Evolutionary conservation across 2,888 invertebrate genomes (phyloP).

Genomic region (Amiota mariae): DNA sequence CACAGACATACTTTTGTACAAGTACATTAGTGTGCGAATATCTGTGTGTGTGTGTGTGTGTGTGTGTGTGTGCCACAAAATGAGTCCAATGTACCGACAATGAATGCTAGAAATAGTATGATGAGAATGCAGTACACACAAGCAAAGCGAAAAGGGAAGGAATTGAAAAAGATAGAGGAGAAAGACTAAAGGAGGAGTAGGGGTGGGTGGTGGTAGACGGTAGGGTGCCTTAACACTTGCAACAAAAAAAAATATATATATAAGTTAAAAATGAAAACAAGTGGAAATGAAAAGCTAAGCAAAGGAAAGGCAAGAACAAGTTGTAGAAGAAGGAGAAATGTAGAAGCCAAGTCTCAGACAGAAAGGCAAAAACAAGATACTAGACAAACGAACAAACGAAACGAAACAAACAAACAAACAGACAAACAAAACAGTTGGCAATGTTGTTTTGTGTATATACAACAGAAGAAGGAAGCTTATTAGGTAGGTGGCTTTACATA

Average conservation of each 20-base stretch:
- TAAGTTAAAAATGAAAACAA: background rate
- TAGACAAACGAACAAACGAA: background rate
- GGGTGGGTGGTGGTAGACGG: conserved; percentile 14
- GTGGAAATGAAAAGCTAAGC: background rate
- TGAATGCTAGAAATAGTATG: conserved; percentile 29
- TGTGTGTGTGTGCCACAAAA: conserved; percentile 53
- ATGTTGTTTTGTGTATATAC: conserved; percentile 49
- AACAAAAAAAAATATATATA: background rate
- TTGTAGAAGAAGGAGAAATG: background rate
- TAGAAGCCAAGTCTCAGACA: background rate
- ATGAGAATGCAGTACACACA: conserved; percentile 2
- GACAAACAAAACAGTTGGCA: conserved; percentile 49
- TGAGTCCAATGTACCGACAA: conserved; percentile 65
- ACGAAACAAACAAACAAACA: conserved; percentile 10
- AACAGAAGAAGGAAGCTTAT: conserved; percentile 58
- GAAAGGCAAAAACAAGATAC: background rate
- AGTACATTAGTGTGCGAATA: conserved; percentile 27
- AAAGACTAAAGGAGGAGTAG: background rate
- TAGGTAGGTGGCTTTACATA: conserved; percentile 49
- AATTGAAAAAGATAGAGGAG: too few relatives aligned
- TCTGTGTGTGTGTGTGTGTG: conserved; percentile 49
- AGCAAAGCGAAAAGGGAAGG: conserved; percentile 20
- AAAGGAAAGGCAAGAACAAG: background rate
- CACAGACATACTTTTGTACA: conserved; percentile 62
- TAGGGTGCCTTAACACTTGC: conserved; percentile 20